Conservation (phyloP, 92 coral and sea anemone species). For the Palythoa heliodiscus region DNA sequence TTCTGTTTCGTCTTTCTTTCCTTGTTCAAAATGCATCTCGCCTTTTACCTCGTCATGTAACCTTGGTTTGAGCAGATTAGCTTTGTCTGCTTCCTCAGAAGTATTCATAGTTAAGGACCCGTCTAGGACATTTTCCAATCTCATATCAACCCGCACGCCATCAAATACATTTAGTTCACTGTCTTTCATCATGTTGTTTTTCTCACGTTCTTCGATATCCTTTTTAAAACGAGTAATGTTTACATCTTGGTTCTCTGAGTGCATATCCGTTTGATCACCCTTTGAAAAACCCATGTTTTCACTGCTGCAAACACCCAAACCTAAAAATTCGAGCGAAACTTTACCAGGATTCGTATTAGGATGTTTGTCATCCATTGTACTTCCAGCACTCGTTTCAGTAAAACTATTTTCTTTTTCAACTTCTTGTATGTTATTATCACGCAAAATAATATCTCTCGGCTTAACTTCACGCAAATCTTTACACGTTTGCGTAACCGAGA, state of each 20-base stretch:
- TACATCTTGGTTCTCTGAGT: background rate
- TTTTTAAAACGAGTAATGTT: background rate
- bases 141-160: background rate
- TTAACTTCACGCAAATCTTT: background rate
- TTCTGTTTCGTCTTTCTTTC: background rate
- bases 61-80: background rate
- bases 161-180: background rate
- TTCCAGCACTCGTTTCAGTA: background rate
- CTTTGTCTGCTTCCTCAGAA: background rate
- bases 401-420: background rate
- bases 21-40: background rate
- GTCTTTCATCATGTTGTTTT: background rate
- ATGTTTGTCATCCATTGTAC: background rate
- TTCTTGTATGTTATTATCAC: background rate
- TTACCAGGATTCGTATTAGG: background rate
- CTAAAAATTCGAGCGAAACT: background rate
- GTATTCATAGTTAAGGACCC: background rate
- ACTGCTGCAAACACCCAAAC: background rate
- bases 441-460: background rate
- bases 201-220: background rate
- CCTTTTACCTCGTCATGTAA: background rate
- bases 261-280: background rate
- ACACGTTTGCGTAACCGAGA: background rate
- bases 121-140: background rate
- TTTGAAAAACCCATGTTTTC: background rate